Evolutionary conservation across 2,888 invertebrate genomes (phyloP).

Genomic region (Melinopterus prodromus): DNA sequence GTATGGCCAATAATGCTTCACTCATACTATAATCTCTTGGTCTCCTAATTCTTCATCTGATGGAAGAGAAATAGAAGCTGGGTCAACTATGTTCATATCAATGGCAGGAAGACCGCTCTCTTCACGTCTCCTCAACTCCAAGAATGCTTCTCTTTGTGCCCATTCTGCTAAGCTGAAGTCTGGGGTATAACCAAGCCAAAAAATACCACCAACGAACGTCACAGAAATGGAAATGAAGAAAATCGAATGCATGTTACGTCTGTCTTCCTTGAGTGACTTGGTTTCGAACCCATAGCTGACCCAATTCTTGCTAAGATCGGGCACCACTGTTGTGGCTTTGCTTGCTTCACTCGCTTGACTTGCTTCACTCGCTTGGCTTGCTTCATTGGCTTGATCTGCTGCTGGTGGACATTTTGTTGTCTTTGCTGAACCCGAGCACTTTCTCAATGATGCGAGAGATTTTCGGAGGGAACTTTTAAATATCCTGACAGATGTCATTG

Average conservation of each 20-base stretch:
- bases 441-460: neutral
- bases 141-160: slow-evolving; percentile 89
- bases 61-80: slow-evolving; percentile 77
- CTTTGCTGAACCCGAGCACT: neutral
- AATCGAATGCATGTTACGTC: slow-evolving; percentile 70
- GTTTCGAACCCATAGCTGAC: slow-evolving; percentile 83
- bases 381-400: neutral
- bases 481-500: neutral
- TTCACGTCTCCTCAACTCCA: slow-evolving; percentile 88
- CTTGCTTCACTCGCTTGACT: neutral
- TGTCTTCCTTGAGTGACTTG: slow-evolving; percentile 73
- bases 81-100: slow-evolving; percentile 82
- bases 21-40: slow-evolving; percentile 79
- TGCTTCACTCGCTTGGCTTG: neutral
- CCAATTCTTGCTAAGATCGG: slow-evolving; percentile 71
- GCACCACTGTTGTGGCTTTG: neutral
- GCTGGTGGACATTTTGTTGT: neutral
- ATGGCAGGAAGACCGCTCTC: slow-evolving; percentile 81
- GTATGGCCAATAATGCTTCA: neutral
- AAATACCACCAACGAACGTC: slow-evolving; percentile 72
- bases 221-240: slow-evolving; percentile 79
- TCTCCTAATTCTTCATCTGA: slow-evolving; percentile 88
- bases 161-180: slow-evolving; percentile 81
- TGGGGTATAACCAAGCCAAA: slow-evolving; percentile 77
- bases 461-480: neutral